Base-by-base conservation (phyloP, 2,888 invertebrate genomes). In the Apamea sordens region DNA sequence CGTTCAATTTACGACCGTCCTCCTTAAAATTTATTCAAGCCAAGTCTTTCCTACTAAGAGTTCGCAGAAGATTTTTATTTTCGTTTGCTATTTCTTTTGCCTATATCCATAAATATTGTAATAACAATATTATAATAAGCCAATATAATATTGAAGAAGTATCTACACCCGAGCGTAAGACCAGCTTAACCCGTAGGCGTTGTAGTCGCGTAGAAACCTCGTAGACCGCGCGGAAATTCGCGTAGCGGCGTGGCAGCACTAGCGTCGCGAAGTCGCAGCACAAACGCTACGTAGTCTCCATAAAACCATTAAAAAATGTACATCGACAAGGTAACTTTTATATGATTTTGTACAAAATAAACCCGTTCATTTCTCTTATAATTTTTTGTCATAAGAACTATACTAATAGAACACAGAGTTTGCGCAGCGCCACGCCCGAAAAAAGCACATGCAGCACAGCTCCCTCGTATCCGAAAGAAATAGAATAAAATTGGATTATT, bases 1-100 rank as follows among this genome's bases (percentile, higher is more conserved):
- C 24, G 47, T 65, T 65, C 13, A 64, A 65, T 56, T 79, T 70
- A 24, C 56, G 64, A 70, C 13, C 18, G 18, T 41, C 68, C 8
- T 53, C 41, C 32, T 79, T 69, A 36, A 56, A 68, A 56, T 59
- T 32, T 50, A 41, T 73, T 68, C 15, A 41, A 72, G 21, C 10
- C 41, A 15, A 32, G 56, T 32, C 10, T 67, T 28, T 59, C 32
- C 56, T 28, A 36, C 24, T 44, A 15, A 44, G 21, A 41, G 13
- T 28, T 18, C 4, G 21, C 1, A 36, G 13, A 28, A 13, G 5
- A 10, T 67, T 32, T 44, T 79, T 73, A n/a, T 53, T 21, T 56
- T 47, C 3, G 8, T 65, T 44, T 32, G 11, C 8, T n/a, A 47
- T 61, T 32, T 44, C 21, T 61, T 53, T 65, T 64, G 15, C 44